Conservation (phyloP, 92 coral and sea anemone species). For the Blastomussa wellsi region DNA sequence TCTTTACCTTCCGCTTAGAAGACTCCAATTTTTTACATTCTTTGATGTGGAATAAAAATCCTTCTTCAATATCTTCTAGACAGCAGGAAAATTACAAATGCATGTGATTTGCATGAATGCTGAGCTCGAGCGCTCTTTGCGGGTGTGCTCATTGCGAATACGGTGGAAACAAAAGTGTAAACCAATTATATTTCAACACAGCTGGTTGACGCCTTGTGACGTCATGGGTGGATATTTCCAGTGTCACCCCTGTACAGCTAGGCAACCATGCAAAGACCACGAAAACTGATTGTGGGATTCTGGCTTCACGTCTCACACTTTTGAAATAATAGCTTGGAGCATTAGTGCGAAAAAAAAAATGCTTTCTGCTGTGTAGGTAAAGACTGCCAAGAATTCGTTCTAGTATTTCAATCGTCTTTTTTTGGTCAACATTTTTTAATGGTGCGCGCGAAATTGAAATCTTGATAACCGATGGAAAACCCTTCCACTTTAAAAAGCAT, state of each 20-base stretch:
- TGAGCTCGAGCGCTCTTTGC: not conserved
- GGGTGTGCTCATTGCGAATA: not conserved
- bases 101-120: not conserved
- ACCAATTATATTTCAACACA: slow-evolving; percentile 9
- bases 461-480: not conserved
- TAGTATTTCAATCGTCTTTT: not conserved
- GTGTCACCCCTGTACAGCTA: not conserved
- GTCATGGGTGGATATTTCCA: slow-evolving; percentile 2
- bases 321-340: not conserved
- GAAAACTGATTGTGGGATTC: not conserved
- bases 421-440: not conserved
- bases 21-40: not conserved
- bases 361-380: not conserved
- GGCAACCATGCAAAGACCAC: not conserved
- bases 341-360: not conserved
- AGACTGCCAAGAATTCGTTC: not conserved
- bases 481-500: not conserved
- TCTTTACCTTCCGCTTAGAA: not conserved
- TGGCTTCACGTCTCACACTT: not conserved
- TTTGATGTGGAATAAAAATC: not conserved
- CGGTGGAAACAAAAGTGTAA: not conserved
- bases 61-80: not conserved
- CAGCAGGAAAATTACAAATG: not conserved
- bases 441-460: not conserved
- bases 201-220: slow-evolving; percentile 8